phyloP scores from a whole-genome alignment of 2,797 vertebrate species.

The Decapterus maruadsi region DNA sequence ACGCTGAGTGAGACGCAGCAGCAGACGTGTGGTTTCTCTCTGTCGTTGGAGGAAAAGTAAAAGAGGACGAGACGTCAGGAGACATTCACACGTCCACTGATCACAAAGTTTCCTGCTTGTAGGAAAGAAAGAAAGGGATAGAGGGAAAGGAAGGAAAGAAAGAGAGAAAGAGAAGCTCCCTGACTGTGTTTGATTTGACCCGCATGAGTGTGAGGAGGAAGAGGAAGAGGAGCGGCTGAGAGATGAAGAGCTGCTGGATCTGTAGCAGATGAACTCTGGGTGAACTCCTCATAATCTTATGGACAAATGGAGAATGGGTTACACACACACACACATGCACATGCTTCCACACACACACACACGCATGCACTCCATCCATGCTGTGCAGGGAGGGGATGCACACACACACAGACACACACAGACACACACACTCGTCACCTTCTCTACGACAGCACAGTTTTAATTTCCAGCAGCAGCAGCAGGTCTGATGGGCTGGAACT shows the following conservation, averaged over 20 bases:
- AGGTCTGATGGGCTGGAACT: neutral
- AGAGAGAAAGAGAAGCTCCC: too few relatives aligned
- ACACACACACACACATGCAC: constrained; percentile 48
- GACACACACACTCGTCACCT: constrained; percentile 3
- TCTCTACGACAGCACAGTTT: constrained; percentile 69
- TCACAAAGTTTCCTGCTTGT: constrained; percentile 55
- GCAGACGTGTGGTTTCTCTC: too few relatives aligned
- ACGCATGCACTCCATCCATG: constrained; percentile 35
- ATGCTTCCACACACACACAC: neutral
- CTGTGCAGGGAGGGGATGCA: constrained; percentile 25
- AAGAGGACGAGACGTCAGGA: neutral
- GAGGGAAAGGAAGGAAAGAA: too few relatives aligned
- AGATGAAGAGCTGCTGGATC: constrained; percentile 75
- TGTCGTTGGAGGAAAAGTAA: too few relatives aligned
- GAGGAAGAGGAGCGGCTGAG: constrained; percentile 44
- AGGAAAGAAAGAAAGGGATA: too few relatives aligned
- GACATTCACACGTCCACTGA: constrained; percentile 30
- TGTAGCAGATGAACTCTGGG: constrained; percentile 85
- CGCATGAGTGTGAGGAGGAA: constrained; percentile 27
- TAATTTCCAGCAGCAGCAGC: constrained; percentile 56
- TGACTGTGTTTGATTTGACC: constrained; percentile 53
- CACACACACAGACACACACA: constrained; percentile 29
- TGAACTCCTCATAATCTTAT: constrained; percentile 89
- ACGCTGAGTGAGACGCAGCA: neutral
- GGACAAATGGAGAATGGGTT: constrained; percentile 83